Percentiles rank a stretch among this genome's conserved stretches.
phyloP scores from a whole-genome alignment of 2,797 vertebrate species.

The Manis pentadactyla region DNA sequence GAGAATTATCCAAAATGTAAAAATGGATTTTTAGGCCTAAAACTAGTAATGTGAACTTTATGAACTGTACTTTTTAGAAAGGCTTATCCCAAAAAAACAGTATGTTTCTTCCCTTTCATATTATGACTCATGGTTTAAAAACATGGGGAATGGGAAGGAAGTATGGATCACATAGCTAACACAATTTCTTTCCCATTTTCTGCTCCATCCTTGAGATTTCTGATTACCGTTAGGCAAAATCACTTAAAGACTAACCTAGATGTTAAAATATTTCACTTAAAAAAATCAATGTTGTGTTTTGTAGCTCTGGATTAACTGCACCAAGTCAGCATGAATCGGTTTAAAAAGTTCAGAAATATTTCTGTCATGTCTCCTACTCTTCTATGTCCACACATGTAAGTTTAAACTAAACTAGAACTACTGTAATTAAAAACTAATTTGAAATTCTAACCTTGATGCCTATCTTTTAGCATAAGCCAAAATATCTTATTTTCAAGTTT shows the following conservation, averaged over 20 bases:
- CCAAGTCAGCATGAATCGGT: not conserved
- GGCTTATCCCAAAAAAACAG: not conserved
- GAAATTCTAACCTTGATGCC: conserved; percentile 5
- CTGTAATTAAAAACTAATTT: not conserved
- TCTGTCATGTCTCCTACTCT: not conserved
- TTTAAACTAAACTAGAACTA: not conserved
- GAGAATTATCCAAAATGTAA: not conserved
- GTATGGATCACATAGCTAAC: not conserved
- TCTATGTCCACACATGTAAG: not conserved
- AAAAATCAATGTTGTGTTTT: not conserved
- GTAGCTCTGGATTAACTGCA: not conserved
- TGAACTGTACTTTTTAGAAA: not conserved
- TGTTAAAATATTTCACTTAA: not conserved
- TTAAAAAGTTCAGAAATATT: not conserved
- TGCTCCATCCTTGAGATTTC: not conserved
- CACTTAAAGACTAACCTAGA: not conserved
- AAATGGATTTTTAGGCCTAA: not conserved
- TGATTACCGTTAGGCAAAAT: not conserved
- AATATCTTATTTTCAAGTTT: conserved; percentile 22
- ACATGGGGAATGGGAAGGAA: no score
- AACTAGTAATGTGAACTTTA: not conserved
- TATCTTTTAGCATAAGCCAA: not conserved
- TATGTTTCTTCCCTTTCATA: not conserved
- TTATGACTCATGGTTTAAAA: not conserved
- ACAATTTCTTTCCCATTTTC: not conserved